Evolutionary conservation across 2,888 invertebrate genomes (phyloP).

Genomic region (Gasteruption jaculator): DNA sequence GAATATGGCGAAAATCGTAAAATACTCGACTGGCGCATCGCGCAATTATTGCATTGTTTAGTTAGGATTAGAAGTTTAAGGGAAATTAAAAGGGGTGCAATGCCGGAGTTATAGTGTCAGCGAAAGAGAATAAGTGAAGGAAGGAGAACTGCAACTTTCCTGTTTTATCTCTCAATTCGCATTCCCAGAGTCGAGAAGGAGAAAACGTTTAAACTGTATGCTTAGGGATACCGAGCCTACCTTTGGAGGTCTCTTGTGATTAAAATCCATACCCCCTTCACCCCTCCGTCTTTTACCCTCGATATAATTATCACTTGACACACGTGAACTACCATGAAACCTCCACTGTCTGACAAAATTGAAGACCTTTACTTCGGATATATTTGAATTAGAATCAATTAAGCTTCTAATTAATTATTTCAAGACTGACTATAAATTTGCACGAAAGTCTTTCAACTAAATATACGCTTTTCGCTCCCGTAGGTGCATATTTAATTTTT

Average conservation of each 20-base stretch:
- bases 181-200: conserved; percentile 42
- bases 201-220: conserved; percentile 43
- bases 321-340: no score
- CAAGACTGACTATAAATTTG: no score
- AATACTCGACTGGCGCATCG: no score
- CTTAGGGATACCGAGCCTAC: conserved; percentile 36
- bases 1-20: no score
- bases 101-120: conserved; percentile 9
- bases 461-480: no score
- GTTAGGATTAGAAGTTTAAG: conserved; percentile 42
- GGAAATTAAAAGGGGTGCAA: conserved; percentile 41
- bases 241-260: conserved; percentile 41
- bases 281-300: conserved; percentile 10
- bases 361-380: no score
- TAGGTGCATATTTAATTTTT: no score
- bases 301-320: no score
- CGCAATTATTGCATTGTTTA: conserved; percentile 46
- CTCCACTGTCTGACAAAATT: no score
- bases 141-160: conserved; percentile 34
- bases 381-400: no score
- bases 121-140: conserved; percentile 24
- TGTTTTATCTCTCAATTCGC: conserved; percentile 48
- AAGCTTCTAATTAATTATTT: no score
- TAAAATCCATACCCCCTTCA: conserved; percentile 33
- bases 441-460: no score